Evolutionary conservation across 2,113 vertebrate genomes (phyloP).

Genomic region (Scolopax mira): DNA sequence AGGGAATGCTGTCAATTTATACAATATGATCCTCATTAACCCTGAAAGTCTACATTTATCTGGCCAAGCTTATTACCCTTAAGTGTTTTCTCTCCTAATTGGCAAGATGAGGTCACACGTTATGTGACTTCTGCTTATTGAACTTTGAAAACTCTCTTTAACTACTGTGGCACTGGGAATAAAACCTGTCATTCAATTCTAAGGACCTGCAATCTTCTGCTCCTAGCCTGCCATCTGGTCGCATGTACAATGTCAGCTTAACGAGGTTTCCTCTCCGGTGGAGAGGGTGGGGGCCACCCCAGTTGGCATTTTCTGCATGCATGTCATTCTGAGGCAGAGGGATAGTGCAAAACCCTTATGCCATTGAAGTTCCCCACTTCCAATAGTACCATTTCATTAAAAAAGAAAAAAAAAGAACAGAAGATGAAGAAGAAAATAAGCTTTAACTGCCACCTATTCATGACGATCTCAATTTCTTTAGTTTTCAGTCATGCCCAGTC

Average conservation of each 20-base stretch:
- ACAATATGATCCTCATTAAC: constrained; percentile 24
- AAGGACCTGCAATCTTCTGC: background rate
- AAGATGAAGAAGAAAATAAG: background rate
- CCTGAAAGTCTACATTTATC: background rate
- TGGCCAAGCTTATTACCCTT: background rate
- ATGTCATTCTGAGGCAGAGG: background rate
- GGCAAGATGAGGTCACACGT: constrained; percentile 25
- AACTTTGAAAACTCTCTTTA: constrained; percentile 10
- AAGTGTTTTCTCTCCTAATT: constrained; percentile 44
- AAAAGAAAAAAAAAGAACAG: background rate
- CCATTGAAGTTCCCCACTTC: background rate
- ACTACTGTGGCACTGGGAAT: background rate
- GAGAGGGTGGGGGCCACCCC: fast-evolving
- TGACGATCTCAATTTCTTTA: background rate
- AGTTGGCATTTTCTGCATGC: background rate
- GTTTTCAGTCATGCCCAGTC: background rate
- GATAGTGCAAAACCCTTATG: background rate
- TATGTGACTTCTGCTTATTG: constrained; percentile 9
- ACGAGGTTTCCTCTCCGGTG: fast-evolving
- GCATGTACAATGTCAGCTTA: background rate
- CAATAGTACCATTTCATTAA: background rate
- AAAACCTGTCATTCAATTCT: background rate
- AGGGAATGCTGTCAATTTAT: constrained; percentile 21
- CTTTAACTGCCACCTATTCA: background rate
- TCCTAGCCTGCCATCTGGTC: background rate